Conservation (phyloP, 2,797 vertebrate genomes). For the Anolis apletophallus region DNA sequence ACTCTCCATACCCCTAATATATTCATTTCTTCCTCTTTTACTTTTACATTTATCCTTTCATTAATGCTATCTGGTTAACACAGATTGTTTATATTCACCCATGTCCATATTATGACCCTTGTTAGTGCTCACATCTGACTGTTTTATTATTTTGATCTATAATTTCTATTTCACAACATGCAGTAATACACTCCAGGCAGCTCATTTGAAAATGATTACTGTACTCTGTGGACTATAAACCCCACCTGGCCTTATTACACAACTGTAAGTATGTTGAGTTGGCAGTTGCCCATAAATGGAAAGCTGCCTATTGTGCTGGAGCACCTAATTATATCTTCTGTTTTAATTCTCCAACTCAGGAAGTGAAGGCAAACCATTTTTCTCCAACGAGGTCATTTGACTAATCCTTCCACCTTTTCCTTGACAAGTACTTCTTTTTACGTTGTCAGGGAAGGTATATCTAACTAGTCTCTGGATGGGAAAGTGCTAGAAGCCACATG, state of each 20-base stretch:
- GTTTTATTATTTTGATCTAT: constrained; percentile 65
- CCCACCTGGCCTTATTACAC: constrained; percentile 59
- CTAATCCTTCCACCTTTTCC: constrained; percentile 23
- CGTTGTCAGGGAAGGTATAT: constrained; percentile 25
- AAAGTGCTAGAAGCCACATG: background rate
- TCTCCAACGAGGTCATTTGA: constrained; percentile 39
- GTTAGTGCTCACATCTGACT: constrained; percentile 50
- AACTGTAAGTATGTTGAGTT: constrained; percentile 64
- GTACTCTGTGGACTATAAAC: constrained; percentile 64
- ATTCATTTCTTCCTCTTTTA: background rate
- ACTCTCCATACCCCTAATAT: no score
- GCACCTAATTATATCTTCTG: constrained; percentile 67
- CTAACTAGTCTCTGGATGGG: background rate
- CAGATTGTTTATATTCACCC: constrained; percentile 40
- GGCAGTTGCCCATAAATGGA: constrained; percentile 68
- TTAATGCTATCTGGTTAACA: constrained; percentile 25
- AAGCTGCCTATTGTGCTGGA: constrained; percentile 63
- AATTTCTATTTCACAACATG: constrained; percentile 64
- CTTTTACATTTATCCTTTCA: constrained; percentile 13
- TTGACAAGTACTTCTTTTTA: constrained; percentile 32
- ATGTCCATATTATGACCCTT: constrained; percentile 41
- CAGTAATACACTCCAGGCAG: constrained; percentile 58
- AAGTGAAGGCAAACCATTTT: constrained; percentile 50
- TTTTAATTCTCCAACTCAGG: constrained; percentile 65
- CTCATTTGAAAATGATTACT: constrained; percentile 70